Evolutionary conservation across 2,797 vertebrate genomes (phyloP), one percentile per base, ranked within the genome.

Genomic region (Merluccius polli): DNA sequence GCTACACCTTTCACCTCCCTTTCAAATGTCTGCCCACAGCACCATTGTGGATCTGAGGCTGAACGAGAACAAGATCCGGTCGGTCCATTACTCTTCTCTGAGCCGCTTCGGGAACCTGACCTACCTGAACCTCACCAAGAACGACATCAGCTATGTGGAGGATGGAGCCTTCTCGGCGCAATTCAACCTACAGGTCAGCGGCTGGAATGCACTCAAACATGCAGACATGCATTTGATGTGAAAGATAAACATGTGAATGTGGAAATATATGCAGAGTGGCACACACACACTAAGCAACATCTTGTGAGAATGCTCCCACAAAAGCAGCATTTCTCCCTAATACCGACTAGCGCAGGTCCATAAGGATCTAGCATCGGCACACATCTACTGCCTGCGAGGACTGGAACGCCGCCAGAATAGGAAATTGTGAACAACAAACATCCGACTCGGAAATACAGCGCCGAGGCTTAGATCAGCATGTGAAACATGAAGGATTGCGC

Each of bases 61-160:
- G 74, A 99, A 99, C 0, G 98, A 99, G 92, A 99, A 99, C 92
- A 99, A 98, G 88, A 99, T 99, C 83, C 95, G 96, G 79, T 96
- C 95, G 0, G 95, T 99, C 78, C 97, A 97, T 84, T 96, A 95
- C 6, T 95, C 97, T n/a, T 95, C 96, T 0, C 95, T 99, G 75
- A 98, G 96, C 85, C 97, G 97, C 87, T 99, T 99, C 0, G 96
- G 96, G 76, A 99, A 99, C 95, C 95, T 99, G 88, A 98, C 97
- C 85, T 98, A 98, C 89, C 96, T 99, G 90, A 99, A 99, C 93
- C 92, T 99, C 90, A 99, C 97, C 59, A 99, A 99, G 94, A 99
- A 98, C 18, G 97, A 99, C 82, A 98, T 98, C 81, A 95, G 95
- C 89, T 98, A 97, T 65, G 95, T 98, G 30, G 97, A 99, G 87